Base-by-base conservation (phyloP, 2,113 vertebrate genomes). In the Athene noctua region DNA sequence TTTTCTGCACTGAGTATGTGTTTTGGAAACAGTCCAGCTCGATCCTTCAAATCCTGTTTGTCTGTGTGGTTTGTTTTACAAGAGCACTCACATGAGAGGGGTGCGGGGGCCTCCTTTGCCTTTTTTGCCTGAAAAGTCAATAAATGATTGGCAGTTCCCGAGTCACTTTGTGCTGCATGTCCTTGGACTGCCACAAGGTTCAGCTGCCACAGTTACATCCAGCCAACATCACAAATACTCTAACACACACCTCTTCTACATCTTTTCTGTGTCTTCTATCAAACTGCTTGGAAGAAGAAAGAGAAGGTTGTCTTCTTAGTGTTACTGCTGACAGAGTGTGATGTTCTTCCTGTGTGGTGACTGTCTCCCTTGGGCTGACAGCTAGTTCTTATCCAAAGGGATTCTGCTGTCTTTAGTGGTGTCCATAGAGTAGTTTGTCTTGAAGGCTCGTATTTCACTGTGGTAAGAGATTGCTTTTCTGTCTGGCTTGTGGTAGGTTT, bases 11-110 rank as follows among this genome's bases (percentile, higher is more conserved):
- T 52, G 73, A 89, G 14, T 92, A 40, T 96, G 87, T 96, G 85
- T 73, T 96, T 95, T 97, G 96, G 95, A 92, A 96, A 71, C n/a
- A 89, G 40, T 95, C 81, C 95, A 96, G 78, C 84, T 42, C 91
- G 84, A 94, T 95, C 84, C 79, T 80, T 85, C 79, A 97, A 96
- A 95, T 94, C 55, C 89, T 88, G 62, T 94, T 95, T 97, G 66
- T 84, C 77, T 92, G 15, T 52, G 55, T 42, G 72, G 72, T 85
- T 92, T 77, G 73, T 86, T 95, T 91, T 81, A 94, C 80, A 91
- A 92, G 86, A 94, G 71, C 75, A 65, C 79, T 95, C 90, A 62
- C n/a, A 67, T 46, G 86, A 94, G 88, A 57, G 75, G 32, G 32
- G 22, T 25, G 74, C 0, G 0, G 66, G 51, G n/a, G 30, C 8